Evolutionary conservation across 1,140 invertebrate genomes (phyloP), one percentile per base, ranked within the genome.

Genomic region (Latrodectus geometricus): DNA sequence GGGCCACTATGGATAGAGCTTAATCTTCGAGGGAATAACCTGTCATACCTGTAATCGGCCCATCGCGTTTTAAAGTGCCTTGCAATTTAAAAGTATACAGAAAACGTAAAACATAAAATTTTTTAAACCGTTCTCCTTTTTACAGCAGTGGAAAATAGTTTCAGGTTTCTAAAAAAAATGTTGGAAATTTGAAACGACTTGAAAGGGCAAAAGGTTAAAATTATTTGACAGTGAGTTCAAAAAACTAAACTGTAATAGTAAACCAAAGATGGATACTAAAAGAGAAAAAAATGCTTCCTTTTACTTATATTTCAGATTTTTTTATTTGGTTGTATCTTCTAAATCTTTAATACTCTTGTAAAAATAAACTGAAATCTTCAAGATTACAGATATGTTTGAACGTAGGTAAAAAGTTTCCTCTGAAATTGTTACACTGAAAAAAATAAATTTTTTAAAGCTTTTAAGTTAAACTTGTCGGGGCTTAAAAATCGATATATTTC

Each of bases 21-120:
- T 86, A 86, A 86, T 86, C 83, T 86, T 86, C 15, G 48, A 72
- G 65, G 83, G 68, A 86, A 86, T 86, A 86, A 78, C 83, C 83
- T 86, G 83, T 77, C 83, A 86, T n/a, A 86, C 75, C 83, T 86
- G 74, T 86, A 86, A 86, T 70, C 83, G 75, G 52, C 52, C 68
- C 68, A 86, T 86, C 75, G 83, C 74, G 74, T 78, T 86, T 78
- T 70, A 86, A 86, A 86, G 49, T 86, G 65, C 23, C 74, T 54
- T 17, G 83, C 75, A 70, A 86, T 86, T 86, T 86, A 78, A 86
- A 86, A 86, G 77, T 86, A 86, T 78, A 66, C 54, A 86, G 52
- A 21, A 23, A 20, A 48, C 65, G 17, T 35, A 68, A 84, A 83
- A 66, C 9, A 86, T 70, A 72, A 61, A 61, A 61, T 14, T 14